Evolutionary conservation across 2,113 vertebrate species (phyloP).

Genomic region (Steatornis caripensis): DNA sequence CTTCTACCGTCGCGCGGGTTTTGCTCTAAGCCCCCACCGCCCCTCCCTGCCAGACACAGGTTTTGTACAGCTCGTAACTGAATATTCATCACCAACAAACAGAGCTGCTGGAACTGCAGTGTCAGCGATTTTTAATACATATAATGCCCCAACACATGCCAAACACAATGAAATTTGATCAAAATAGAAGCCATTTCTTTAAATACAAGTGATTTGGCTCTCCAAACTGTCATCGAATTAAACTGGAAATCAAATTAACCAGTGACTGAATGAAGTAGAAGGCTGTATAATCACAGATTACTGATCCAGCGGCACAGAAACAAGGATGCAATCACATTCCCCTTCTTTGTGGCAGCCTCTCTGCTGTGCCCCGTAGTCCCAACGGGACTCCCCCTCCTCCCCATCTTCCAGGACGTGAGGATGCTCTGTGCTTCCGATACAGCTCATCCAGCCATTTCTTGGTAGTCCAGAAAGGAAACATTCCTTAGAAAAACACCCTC

Average conservation of each 20-base stretch:
- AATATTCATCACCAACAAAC: slow-evolving; percentile 12
- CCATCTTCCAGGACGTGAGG: neutral
- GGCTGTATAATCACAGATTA: slow-evolving; percentile 20
- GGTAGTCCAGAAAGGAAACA: neutral
- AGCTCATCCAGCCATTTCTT: neutral
- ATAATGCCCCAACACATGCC: neutral
- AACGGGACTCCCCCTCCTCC: neutral
- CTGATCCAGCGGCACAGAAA: neutral
- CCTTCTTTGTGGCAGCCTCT: neutral
- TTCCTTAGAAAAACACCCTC: neutral
- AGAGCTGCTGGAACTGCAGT: neutral
- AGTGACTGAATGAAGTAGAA: slow-evolving; percentile 7
- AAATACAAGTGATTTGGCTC: slow-evolving; percentile 45
- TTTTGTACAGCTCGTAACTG: neutral
- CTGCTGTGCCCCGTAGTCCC: neutral
- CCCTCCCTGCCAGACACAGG: neutral
- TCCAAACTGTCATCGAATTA: slow-evolving; percentile 41
- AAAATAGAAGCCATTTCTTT: slow-evolving; percentile 50
- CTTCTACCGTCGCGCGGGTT: neutral
- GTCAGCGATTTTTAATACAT: neutral
- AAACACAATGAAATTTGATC: slow-evolving; percentile 28
- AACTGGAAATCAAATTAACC: slow-evolving; percentile 53
- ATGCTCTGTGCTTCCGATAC: neutral
- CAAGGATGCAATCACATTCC: neutral
- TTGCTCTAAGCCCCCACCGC: neutral